These are phyloP conservation scores for Cryptus viduatorius DNA, from an alignment of 2,888 invertebrate species.

Conservation along the genomic window DNA sequence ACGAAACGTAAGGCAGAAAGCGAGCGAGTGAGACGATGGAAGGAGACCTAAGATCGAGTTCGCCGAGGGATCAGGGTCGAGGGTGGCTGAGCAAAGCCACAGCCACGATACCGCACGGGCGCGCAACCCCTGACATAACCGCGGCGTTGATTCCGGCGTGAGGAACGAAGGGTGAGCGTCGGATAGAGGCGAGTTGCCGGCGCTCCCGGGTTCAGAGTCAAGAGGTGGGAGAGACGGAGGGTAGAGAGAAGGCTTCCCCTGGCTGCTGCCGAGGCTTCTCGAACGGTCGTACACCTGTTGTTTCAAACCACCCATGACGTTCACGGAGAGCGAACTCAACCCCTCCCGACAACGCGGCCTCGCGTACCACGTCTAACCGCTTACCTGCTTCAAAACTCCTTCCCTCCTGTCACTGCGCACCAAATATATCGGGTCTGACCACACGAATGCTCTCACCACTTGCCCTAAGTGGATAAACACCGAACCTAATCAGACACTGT, in stretches of 20 bases:
- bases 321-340: slow-evolving; percentile 30
- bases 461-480: slow-evolving; percentile 3
- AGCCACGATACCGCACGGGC: slow-evolving; percentile 57
- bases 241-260: slow-evolving; percentile 54
- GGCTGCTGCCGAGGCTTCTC: slow-evolving; percentile 70
- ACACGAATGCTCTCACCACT: slow-evolving; percentile 3
- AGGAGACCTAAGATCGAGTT: slow-evolving; percentile 6
- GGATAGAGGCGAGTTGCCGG: slow-evolving; percentile 3
- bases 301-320: slow-evolving; percentile 76
- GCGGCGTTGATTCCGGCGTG: slow-evolving; percentile 42
- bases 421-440: slow-evolving; percentile 16
- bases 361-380: slow-evolving; percentile 41
- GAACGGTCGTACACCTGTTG: slow-evolving; percentile 79
- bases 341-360: not conserved
- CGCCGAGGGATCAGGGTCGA: slow-evolving; percentile 35
- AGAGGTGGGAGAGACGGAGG: slow-evolving; percentile 47
- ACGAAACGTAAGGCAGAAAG: not conserved
- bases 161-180: slow-evolving; percentile 34
- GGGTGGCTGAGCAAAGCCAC: slow-evolving; percentile 33
- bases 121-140: slow-evolving; percentile 64
- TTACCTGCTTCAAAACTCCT: slow-evolving; percentile 7
- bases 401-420: not conserved
- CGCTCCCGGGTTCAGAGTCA: no score
- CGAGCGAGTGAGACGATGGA: not conserved
- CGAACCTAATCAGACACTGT: not conserved